Evolutionary conservation across 2,797 vertebrate genomes (phyloP).

Genomic region (Limosa lapponica): DNA sequence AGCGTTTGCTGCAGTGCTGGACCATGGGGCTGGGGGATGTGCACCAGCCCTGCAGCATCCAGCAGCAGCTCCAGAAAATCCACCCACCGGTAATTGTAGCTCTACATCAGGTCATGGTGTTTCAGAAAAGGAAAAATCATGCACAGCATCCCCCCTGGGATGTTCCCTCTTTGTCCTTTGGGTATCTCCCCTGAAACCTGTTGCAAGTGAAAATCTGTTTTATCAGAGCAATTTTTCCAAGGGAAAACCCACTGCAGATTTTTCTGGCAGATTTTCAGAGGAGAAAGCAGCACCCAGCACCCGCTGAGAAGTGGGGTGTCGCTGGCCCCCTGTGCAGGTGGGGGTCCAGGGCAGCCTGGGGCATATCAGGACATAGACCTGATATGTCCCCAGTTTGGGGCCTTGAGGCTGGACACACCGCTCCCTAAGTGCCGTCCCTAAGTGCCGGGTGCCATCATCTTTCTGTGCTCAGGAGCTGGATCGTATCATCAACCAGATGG

Average conservation of each 20-base stretch:
- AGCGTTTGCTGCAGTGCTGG: background rate
- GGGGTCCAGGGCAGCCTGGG: background rate
- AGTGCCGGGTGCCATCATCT: fast-evolving
- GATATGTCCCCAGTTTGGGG: fast-evolving
- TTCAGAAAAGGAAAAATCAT: background rate
- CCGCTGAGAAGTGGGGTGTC: background rate
- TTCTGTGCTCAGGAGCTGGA: constrained; percentile 86
- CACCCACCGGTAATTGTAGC: background rate
- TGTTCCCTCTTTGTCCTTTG: background rate
- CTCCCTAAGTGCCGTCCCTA: fast-evolving
- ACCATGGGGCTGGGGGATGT: background rate
- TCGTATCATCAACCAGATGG: constrained; percentile 94
- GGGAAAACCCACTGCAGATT: background rate
- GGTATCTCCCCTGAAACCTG: background rate
- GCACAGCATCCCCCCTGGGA: background rate
- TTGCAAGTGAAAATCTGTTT: background rate
- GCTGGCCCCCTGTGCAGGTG: fast-evolving
- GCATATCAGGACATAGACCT: fast-evolving
- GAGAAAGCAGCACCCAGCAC: background rate
- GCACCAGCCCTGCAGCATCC: background rate
- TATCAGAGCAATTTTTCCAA: background rate
- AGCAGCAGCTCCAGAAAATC: background rate
- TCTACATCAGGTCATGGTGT: background rate
- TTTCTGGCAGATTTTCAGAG: background rate
- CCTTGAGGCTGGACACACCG: background rate